Evolutionary conservation across 1,140 invertebrate genomes (phyloP), one percentile per base, ranked within the genome.

Genomic region (Zaprionus kolodkinae): DNA sequence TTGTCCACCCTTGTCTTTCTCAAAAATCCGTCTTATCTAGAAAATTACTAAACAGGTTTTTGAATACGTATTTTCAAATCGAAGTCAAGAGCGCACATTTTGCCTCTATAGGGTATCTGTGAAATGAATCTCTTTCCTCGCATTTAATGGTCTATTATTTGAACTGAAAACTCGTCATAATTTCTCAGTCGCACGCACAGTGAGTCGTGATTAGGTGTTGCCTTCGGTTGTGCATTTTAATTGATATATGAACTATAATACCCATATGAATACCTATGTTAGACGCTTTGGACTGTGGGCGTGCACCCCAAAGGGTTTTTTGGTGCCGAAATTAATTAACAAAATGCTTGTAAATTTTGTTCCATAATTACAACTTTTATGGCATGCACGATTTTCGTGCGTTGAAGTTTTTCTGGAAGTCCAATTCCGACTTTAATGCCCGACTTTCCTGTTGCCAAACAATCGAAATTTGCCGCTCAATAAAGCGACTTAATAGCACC

Each of bases 241-340:
- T 86, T 78, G 66, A 76, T 79, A 72, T 76, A 76, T 64, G 45
- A 54, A 59, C 52, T 38, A 61, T 45, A 61, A 69, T 61, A 67
- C 7, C 6, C 21, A 35, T 12, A 63, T 15, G 5, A 40, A 40
- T n/a, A 40, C 40, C 33, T 30, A 30, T 5, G 13, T 27, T 57
- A 35, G 54, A 75, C 33, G 56, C 7, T 4, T 36, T 55, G 40
- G 17, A 4, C 10, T 63, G 43, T 43, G 61, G 72, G 64, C 73
- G 69, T 72, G 65, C 61, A 61, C 52, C 52, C 25, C 59, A 72
- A 84, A 81, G 79, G 78, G 81, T 40, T 61, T 67, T 56, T 43
- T 35, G 52, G 27, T 72, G 79, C 67, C 71, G 85, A 88, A 88
- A 88, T 88, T 88, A 88, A 89, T 88, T 89, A 88, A 87, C 78